phyloP scores from a whole-genome alignment of 2,888 invertebrate species.

The Entomobrya multifasciata region DNA sequence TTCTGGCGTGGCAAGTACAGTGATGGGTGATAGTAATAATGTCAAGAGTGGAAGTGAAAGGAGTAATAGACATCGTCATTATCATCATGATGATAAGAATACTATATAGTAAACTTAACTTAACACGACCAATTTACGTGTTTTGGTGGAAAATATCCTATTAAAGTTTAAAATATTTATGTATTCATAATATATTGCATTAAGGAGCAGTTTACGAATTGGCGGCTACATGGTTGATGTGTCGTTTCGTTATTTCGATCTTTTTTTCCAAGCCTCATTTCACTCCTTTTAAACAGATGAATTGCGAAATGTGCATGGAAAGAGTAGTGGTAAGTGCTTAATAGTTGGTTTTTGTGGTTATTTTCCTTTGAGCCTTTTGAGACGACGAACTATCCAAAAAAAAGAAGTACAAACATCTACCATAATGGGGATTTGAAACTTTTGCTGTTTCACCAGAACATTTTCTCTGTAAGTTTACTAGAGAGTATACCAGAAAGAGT shows the following conservation, averaged over 20 bases:
- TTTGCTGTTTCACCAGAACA: no score
- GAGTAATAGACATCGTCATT: not conserved
- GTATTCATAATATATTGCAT: not conserved
- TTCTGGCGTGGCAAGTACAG: not conserved
- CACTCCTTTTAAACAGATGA: slow-evolving; percentile 50
- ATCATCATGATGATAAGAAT: not conserved
- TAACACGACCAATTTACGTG: not conserved
- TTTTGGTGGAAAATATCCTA: not conserved
- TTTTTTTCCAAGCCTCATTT: slow-evolving; percentile 44
- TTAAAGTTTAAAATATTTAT: slow-evolving; percentile 1
- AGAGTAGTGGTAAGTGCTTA: slow-evolving; percentile 5
- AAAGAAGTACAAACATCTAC: not conserved
- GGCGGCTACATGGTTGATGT: not conserved
- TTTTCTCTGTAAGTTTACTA: no score
- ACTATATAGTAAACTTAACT: not conserved
- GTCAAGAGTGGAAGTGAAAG: not conserved
- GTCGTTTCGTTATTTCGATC: slow-evolving; percentile 23
- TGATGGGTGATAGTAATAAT: slow-evolving; percentile 27
- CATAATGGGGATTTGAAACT: slow-evolving; percentile 29
- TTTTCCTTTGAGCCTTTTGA: not conserved
- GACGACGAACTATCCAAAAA: not conserved
- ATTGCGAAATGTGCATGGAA: slow-evolving; percentile 29
- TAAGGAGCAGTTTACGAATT: not conserved
- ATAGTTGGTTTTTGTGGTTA: slow-evolving; percentile 21
- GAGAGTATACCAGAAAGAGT: no score